Conservation (phyloP, 2,888 invertebrate species). For the Limnephilus auricula region DNA sequence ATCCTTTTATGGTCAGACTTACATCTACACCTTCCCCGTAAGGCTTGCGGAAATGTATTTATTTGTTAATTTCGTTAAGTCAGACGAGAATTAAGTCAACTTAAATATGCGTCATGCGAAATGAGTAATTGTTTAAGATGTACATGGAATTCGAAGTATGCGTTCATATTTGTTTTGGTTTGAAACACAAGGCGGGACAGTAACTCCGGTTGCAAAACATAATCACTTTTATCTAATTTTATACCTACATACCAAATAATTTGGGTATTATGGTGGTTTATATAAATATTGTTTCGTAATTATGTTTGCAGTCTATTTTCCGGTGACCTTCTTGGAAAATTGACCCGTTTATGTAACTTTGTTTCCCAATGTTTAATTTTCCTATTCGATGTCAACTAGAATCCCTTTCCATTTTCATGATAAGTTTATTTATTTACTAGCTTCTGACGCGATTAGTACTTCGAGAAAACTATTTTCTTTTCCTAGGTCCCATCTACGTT, state of each 20-base stretch:
- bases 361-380: neutral
- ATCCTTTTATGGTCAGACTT: conserved; percentile 52
- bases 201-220: neutral
- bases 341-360: neutral
- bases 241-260: neutral
- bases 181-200: neutral
- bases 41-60: neutral
- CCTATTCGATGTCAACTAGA: neutral
- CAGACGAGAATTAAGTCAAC: neutral
- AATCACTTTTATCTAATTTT: neutral
- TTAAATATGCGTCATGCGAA: conserved; percentile 15
- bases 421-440: no score
- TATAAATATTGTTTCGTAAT: neutral
- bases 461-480: no score
- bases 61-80: neutral
- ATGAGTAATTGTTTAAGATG: conserved; percentile 22
- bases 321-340: conserved; percentile 33
- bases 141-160: conserved; percentile 26
- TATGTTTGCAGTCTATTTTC: neutral
- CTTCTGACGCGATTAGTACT: no score
- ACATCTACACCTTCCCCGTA: conserved; percentile 50
- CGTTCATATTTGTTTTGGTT: conserved; percentile 37
- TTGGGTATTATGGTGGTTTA: neutral
- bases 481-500: no score
- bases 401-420: neutral